Evolutionary conservation across 2,797 vertebrate species (phyloP), one percentile per base, ranked within the genome.

Genomic region (Synanceia verrucosa): DNA sequence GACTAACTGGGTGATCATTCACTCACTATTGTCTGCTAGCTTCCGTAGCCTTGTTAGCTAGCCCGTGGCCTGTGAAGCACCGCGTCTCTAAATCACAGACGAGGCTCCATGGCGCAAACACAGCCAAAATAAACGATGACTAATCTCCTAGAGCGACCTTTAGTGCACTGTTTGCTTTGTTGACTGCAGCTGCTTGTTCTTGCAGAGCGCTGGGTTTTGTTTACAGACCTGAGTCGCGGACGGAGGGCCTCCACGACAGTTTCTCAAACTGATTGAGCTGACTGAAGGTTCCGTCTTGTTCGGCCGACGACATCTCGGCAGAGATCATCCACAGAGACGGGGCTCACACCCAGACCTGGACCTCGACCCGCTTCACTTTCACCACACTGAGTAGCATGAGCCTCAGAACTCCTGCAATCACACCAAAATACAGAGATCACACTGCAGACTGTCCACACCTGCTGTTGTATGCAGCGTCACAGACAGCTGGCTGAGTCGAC

Each of bases 211-310:
- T 4, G 37, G 11, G 50, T 47, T 80, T 61, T 81, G 81, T 89
- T 66, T 86, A 96, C 96, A 94, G 90, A 97, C 97, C 96, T 93
- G 96, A 90, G 62, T 93, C 93, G 70, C 93, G 90, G 81, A 92
- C 71, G 60, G 93, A 94, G 80, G 95, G 95, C 91, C 95, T 94
- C 90, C 94, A 95, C 78, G 94, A 95, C 86, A 98, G 93, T 83
- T 95, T 96, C 89, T 97, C 96, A 89, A 98, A 98, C 82, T 92
- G 94, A 84, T 96, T 97, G 86, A 98, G 94, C 85, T 94, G 93
- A 81, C 73, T 91, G 72, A 73, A 73, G 52, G 74, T 88, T 51
- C 85, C 88, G 59, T 85, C 79, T 1, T 78, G 79, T 31, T 87
- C 83, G 5, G 50, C 44, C 4, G 84, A 78, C 47, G 88, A 91